Evolutionary conservation across 2,113 vertebrate genomes (phyloP).

Genomic region (Neodontobutis hainanensis): DNA sequence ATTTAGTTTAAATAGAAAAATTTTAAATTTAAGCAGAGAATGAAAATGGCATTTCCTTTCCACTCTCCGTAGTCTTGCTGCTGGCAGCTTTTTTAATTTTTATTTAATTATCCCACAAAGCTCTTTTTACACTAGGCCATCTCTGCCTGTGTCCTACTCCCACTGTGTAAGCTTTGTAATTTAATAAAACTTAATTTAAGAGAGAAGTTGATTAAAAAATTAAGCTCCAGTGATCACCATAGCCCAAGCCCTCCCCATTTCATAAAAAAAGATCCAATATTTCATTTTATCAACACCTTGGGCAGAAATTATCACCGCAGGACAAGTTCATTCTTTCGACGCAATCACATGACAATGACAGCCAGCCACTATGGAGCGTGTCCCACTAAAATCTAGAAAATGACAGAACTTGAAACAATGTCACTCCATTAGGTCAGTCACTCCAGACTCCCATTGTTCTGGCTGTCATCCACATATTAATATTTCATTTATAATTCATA

Average conservation of each 20-base stretch:
- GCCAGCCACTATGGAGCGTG: conserved; percentile 43
- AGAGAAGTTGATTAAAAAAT: conserved; percentile 85
- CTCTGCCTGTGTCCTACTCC: conserved; percentile 70
- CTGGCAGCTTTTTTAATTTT: conserved; percentile 75
- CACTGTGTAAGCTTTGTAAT: conserved; percentile 82
- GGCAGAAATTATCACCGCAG: conserved; percentile 81
- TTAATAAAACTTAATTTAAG: conserved; percentile 85
- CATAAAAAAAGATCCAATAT: conserved; percentile 78
- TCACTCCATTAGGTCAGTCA: conserved; percentile 46
- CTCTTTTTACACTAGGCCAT: conserved; percentile 65
- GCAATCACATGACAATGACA: conserved; percentile 60
- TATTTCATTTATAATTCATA: conserved; percentile 70
- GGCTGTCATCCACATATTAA: conserved; percentile 45
- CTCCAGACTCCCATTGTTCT: conserved; percentile 23
- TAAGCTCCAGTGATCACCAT: conserved; percentile 80
- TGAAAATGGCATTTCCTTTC: conserved; percentile 64
- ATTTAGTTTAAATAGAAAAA: conserved; percentile 68
- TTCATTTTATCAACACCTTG: conserved; percentile 80
- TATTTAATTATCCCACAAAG: conserved; percentile 83
- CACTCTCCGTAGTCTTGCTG: conserved; percentile 60
- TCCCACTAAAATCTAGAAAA: conserved; percentile 48
- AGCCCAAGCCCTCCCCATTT: conserved; percentile 66
- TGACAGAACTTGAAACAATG: conserved; percentile 48
- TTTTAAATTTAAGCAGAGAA: conserved; percentile 68
- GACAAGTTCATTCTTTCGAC: conserved; percentile 79